These are phyloP conservation scores for Bombus consobrinus DNA, from an alignment of 1,140 invertebrate species.

Conservation along the genomic window DNA sequence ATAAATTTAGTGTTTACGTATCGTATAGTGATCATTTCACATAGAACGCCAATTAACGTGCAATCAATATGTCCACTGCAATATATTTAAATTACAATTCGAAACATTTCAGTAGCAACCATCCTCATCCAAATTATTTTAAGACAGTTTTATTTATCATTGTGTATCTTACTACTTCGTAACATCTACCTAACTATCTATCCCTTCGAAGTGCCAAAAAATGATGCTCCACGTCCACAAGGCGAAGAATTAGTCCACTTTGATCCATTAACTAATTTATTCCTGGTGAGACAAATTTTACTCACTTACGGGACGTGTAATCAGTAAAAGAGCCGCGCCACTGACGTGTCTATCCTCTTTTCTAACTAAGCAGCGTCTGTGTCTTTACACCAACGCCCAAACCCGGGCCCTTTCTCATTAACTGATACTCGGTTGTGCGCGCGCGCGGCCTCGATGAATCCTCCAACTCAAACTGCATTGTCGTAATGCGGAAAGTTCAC, in stretches of 20 bases:
- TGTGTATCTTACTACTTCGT: not conserved
- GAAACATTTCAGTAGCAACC: not conserved
- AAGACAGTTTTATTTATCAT: not conserved
- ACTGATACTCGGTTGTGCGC: conserved; percentile 2
- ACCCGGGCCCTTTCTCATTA: conserved; percentile 54
- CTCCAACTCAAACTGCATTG: conserved; percentile 66
- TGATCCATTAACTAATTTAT: conserved; percentile 75
- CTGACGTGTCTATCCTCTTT: conserved; percentile 31
- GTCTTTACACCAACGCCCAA: not conserved
- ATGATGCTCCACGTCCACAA: not conserved
- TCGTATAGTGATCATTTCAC: not conserved
- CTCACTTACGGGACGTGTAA: conserved; percentile 68
- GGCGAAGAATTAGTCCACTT: not conserved
- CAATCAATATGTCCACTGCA: not conserved
- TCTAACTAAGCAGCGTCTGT: conserved; percentile 5
- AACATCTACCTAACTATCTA: not conserved
- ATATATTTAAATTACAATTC: not conserved
- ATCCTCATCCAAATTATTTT: not conserved
- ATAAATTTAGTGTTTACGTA: not conserved
- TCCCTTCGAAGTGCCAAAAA: too few species aligned
- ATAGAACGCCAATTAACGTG: too few species aligned
- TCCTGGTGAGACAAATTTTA: conserved; percentile 71
- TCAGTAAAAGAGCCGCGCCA: conserved; percentile 61
- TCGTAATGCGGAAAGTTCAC: conserved; percentile 74
- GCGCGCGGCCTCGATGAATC: conserved; percentile 42